These are phyloP conservation scores for Lasiommata megera DNA, from an alignment of 2,888 invertebrate species.

Conservation along the genomic window DNA sequence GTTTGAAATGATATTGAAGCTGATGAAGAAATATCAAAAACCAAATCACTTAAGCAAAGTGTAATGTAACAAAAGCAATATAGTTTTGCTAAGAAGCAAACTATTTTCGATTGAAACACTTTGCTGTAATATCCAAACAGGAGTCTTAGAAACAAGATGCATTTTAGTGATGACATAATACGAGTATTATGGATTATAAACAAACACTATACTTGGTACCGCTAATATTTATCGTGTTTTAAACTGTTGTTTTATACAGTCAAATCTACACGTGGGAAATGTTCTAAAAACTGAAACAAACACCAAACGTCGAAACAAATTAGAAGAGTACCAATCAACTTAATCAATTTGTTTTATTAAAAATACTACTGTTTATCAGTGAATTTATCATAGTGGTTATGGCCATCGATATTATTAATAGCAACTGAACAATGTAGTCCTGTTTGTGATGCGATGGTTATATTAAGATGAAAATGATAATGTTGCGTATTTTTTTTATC, in stretches of 20 bases:
- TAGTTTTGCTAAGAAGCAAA: neutral
- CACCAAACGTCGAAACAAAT: too few relatives aligned
- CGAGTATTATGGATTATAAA: neutral
- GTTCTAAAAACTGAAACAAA: neutral
- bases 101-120: neutral
- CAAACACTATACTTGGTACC: too few relatives aligned
- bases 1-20: neutral
- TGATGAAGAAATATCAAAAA: neutral
- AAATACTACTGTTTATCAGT: neutral
- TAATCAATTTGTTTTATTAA: too few relatives aligned
- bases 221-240: too few relatives aligned
- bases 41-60: neutral
- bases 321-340: too few relatives aligned
- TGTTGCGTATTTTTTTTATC: too few relatives aligned
- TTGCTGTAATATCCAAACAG: conserved; percentile 1
- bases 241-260: too few relatives aligned
- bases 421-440: too few relatives aligned
- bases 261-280: neutral
- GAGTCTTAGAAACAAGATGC: neutral
- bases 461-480: too few relatives aligned
- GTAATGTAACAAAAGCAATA: neutral
- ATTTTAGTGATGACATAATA: neutral
- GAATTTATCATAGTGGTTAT: neutral
- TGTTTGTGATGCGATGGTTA: too few relatives aligned
- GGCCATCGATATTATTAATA: neutral